Evolutionary conservation across 2,888 invertebrate genomes (phyloP).

Genomic region (Imbricaverruca yamaguchii): DNA sequence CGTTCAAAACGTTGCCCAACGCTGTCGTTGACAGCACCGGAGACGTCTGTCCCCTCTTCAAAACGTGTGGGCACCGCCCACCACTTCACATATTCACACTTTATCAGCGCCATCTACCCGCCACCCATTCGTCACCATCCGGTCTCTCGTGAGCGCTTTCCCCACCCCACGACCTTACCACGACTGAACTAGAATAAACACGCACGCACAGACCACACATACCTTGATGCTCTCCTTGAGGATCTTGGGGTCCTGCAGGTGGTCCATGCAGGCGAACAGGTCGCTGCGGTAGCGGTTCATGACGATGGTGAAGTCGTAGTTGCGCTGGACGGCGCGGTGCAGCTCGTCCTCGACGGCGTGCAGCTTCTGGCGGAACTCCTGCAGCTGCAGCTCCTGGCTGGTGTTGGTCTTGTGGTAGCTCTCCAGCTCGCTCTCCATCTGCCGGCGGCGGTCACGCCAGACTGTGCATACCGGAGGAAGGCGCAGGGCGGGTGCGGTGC

Average conservation of each 20-base stretch:
- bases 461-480: no score
- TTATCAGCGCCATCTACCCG: no score
- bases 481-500: no score
- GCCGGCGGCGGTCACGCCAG: background rate
- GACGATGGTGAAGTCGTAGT: conserved; percentile 54
- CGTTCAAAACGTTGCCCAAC: no score
- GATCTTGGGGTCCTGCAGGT: conserved; percentile 65
- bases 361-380: conserved; percentile 68
- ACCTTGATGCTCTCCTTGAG: conserved; percentile 49
- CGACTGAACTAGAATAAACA: no score
- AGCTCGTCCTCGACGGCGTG: conserved; percentile 62
- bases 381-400: conserved; percentile 62
- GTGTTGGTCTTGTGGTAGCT: conserved; percentile 23
- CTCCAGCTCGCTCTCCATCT: conserved; percentile 22
- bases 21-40: no score
- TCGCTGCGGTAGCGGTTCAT: conserved; percentile 71
- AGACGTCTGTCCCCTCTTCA: no score
- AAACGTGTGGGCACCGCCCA: no score
- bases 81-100: no score
- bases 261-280: conserved; percentile 66
- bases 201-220: conserved; percentile 29
- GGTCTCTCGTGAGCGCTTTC: no score
- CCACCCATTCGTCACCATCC: no score
- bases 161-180: no score
- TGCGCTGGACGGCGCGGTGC: conserved; percentile 55